These are phyloP conservation scores for Apis florea DNA, from an alignment of 1,140 invertebrate species.

Conservation along the genomic window DNA sequence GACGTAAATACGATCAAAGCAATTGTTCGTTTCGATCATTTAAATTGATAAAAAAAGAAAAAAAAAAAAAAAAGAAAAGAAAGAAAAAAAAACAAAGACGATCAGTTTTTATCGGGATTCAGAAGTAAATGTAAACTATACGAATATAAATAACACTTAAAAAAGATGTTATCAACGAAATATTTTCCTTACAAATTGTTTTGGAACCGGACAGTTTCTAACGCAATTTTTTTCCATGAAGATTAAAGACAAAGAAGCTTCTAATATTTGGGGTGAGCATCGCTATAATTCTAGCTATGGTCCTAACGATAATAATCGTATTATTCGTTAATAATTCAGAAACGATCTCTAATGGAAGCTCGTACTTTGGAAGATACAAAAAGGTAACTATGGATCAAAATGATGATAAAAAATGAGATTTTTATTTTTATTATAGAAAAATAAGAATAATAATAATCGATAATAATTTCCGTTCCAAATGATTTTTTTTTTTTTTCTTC, in stretches of 20 bases:
- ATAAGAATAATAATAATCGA: too few species aligned
- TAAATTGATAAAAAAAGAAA: neutral
- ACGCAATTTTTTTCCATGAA: conserved; percentile 22
- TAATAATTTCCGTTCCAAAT: neutral
- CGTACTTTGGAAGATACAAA: conserved; percentile 49
- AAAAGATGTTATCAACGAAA: neutral
- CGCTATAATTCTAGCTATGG: conserved; percentile 39
- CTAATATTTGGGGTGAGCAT: conserved; percentile 35
- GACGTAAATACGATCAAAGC: neutral
- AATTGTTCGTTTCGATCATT: too few species aligned
- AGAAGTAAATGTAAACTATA: neutral
- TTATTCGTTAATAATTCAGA: conserved; percentile 8
- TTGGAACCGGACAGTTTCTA: conserved; percentile 1
- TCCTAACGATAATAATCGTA: conserved; percentile 52
- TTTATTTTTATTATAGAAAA: too few species aligned
- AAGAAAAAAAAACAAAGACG: neutral
- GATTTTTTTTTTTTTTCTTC: neutral
- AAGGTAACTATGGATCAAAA: conserved; percentile 52
- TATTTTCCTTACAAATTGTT: neutral
- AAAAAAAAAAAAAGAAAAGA: neutral
- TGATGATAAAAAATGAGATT: neutral
- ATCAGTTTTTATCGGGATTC: neutral
- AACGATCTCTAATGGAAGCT: conserved; percentile 36
- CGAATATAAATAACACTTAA: too few species aligned
- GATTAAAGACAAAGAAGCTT: conserved; percentile 36